These are phyloP conservation scores for Mallotus villosus DNA, from an alignment of 2,797 vertebrate genomes.

Conservation along the genomic window DNA sequence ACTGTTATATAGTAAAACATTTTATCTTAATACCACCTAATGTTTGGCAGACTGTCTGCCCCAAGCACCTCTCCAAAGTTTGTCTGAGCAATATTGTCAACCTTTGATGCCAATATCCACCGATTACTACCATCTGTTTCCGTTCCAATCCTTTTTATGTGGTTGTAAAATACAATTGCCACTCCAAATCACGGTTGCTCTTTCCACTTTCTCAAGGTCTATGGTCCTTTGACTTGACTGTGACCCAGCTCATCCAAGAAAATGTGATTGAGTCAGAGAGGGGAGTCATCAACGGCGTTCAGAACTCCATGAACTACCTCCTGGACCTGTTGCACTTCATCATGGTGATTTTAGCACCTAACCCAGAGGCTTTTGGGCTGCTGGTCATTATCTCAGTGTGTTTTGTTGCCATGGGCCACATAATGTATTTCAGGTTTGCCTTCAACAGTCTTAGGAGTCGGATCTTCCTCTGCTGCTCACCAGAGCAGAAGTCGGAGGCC, in stretches of 20 bases:
- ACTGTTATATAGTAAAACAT: neutral
- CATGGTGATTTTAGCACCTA: constrained; percentile 98
- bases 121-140: constrained; percentile 19
- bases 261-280: constrained; percentile 95
- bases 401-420: constrained; percentile 94
- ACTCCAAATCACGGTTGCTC: constrained; percentile 22
- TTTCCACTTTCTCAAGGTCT: constrained; percentile 76
- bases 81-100: constrained; percentile 51
- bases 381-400: constrained; percentile 96
- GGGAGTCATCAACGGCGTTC: constrained; percentile 96
- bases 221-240: constrained; percentile 98
- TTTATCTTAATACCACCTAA: neutral
- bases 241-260: constrained; percentile 98
- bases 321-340: constrained; percentile 98
- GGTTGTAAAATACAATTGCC: constrained; percentile 29
- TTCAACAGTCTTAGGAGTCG: constrained; percentile 85
- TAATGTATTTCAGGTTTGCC: constrained; percentile 96
- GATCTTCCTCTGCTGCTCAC: constrained; percentile 86
- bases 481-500: constrained; percentile 76
- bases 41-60: neutral
- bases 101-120: constrained; percentile 60
- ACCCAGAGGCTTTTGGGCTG: constrained; percentile 94
- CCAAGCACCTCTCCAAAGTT: neutral
- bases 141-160: constrained; percentile 24
- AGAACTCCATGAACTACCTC: constrained; percentile 99